Percentiles rank a stretch among this genome's conserved stretches.
These are phyloP conservation scores for Dermatophagoides farinae DNA, from an alignment of 1,140 invertebrate genomes.

Conservation along the genomic window DNA sequence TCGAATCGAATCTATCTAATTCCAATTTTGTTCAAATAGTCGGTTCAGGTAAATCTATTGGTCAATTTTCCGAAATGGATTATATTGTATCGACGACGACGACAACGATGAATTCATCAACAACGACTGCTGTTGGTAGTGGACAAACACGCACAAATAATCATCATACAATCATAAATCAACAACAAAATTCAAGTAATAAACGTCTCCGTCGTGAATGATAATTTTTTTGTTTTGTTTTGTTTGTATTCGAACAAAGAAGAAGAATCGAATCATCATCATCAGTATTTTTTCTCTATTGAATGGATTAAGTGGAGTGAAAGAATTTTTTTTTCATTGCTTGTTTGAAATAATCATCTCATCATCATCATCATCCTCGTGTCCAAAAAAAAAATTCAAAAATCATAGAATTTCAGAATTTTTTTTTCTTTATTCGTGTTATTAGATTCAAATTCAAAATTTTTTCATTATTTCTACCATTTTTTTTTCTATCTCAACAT, in stretches of 20 bases:
- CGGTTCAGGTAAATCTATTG: neutral
- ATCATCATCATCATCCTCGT: neutral
- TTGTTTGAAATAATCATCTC: neutral
- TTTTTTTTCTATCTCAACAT: no score
- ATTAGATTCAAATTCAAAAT: no score
- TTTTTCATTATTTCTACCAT: neutral
- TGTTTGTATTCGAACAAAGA: neutral
- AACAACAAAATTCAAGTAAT: neutral
- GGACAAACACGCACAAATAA: neutral
- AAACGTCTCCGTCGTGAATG: neutral
- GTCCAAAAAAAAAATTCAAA: neutral
- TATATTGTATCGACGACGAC: constrained; percentile 3
- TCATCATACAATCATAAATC: neutral
- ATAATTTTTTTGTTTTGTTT: neutral
- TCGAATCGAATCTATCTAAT: neutral
- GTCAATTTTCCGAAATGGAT: constrained; percentile 2
- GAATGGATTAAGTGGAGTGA: no score
- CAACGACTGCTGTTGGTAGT: neutral
- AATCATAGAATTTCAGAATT: no score
- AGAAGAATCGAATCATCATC: neutral
- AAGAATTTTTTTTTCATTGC: no score
- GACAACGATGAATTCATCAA: neutral
- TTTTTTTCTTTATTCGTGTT: no score
- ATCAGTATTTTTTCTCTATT: neutral
- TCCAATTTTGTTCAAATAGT: neutral